These are phyloP conservation scores for Rhipidura dahli DNA, from an alignment of 2,113 vertebrate species.

Conservation along the genomic window DNA sequence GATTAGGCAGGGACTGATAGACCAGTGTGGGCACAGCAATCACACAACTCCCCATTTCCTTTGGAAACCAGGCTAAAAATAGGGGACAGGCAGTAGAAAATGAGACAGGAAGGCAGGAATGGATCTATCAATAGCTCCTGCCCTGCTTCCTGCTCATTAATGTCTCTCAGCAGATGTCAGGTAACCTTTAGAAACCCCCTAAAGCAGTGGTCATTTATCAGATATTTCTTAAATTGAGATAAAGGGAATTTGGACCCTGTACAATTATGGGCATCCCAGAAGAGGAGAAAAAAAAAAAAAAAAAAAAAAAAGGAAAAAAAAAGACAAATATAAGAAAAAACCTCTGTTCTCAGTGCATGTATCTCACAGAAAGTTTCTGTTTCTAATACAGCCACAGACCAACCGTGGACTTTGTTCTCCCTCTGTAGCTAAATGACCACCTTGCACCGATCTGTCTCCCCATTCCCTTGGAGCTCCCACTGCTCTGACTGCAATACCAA, in stretches of 20 bases:
- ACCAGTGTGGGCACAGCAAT: neutral
- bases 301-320: neutral
- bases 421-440: neutral
- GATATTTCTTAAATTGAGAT: neutral
- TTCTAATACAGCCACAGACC: neutral
- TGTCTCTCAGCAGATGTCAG: neutral
- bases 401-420: neutral
- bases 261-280: neutral
- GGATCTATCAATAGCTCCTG: conserved; percentile 12
- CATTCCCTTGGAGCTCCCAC: neutral
- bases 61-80: conserved; percentile 2
- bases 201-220: neutral
- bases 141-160: neutral
- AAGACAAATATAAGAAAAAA: accelerated
- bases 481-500: neutral
- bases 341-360: neutral
- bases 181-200: conserved; percentile 9
- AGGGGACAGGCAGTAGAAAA: neutral
- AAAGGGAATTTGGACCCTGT: neutral
- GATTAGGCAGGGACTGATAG: neutral
- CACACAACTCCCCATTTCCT: neutral
- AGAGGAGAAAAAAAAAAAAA: too few relatives aligned
- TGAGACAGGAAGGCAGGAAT: neutral
- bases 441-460: neutral
- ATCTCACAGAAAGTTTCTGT: neutral